Percentiles rank a stretch among this genome's conserved stretches.
phyloP scores from a whole-genome alignment of 2,888 invertebrate species.

The Rhyacophila evoluta region DNA sequence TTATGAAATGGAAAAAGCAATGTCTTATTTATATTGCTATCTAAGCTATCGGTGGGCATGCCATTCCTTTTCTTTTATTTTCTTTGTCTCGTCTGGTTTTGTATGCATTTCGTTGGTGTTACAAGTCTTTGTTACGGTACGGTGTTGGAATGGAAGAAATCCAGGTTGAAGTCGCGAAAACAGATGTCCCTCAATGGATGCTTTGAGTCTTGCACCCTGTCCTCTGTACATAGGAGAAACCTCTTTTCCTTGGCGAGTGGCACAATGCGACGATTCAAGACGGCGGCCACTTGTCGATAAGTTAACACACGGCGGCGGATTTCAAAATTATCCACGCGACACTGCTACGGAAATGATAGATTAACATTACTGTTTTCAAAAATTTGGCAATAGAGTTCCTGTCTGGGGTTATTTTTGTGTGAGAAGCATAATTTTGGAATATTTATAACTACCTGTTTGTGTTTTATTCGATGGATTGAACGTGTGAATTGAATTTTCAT shows the following conservation, averaged over 20 bases:
- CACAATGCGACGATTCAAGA: neutral
- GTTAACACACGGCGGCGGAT: neutral
- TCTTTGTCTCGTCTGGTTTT: no score
- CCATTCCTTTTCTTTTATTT: no score
- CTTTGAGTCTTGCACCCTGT: conserved; percentile 36
- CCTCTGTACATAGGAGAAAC: conserved; percentile 25
- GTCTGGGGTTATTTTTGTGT: conserved; percentile 1
- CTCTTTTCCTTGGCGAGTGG: neutral
- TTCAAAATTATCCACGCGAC: neutral
- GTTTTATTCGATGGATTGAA: conserved; percentile 9
- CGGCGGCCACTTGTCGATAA: neutral
- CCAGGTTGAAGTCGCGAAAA: neutral
- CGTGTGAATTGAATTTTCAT: conserved; percentile 6
- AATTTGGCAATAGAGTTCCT: neutral
- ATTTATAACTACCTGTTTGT: neutral
- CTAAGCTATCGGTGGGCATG: no score
- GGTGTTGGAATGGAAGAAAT: neutral
- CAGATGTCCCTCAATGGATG: conserved; percentile 27
- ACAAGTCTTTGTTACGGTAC: neutral
- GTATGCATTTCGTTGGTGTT: neutral
- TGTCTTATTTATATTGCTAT: no score
- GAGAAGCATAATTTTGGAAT: neutral
- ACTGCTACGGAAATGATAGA: neutral
- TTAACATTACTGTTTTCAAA: neutral
- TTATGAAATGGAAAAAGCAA: no score